Base-by-base conservation (phyloP, 2,113 vertebrate species). In the Myotis brandtii region DNA sequence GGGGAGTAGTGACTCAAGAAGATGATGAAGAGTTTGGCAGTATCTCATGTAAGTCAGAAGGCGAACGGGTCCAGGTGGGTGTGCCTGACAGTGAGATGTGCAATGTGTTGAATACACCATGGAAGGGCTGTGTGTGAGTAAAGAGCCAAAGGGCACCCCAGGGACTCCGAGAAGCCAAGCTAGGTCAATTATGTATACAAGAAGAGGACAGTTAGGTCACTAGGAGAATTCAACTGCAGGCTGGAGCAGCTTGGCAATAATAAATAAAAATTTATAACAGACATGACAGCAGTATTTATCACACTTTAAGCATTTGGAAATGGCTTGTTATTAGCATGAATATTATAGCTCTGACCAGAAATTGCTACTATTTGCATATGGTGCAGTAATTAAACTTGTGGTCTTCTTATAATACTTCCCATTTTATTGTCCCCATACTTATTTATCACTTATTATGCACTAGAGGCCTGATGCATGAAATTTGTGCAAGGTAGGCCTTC, bases 1-100 rank as follows among this genome's bases (percentile, higher is more conserved):
- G 80, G 54, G 91, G 94, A 95, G 10, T 23, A 80, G 40, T 72
- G 77, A 91, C 93, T 93, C 64, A 50, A 77, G 52, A 69, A 64
- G 48, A 91, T 91, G 93, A 95, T 43, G 64, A 79, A 54, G 91
- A 91, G 2, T 18, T 77, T 92, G 94, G 83, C 85, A 79, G 23
- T 25, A 59, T 37, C 27, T 27, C 64, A 54, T 23, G n/a, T 62
- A 83, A 87, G 43, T 70, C 72, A 80, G 50, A 52, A 67, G 54
- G 72, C 66, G n/a, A 89, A 59, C 77, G 34, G 25, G 30, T 59
- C 80, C 80, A 87, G 56, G 64, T 76, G 93, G 96, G 95, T 59
- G 94, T 93, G 94, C 56, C 96, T 87, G 79, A 79, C 9, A 66
- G 30, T 37, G 66, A 86, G 76, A 75, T 86, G 46, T 70, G 18